Evolutionary conservation across 1,140 invertebrate genomes (phyloP), one percentile per base, ranked within the genome.

Genomic region (Sipha flava): DNA sequence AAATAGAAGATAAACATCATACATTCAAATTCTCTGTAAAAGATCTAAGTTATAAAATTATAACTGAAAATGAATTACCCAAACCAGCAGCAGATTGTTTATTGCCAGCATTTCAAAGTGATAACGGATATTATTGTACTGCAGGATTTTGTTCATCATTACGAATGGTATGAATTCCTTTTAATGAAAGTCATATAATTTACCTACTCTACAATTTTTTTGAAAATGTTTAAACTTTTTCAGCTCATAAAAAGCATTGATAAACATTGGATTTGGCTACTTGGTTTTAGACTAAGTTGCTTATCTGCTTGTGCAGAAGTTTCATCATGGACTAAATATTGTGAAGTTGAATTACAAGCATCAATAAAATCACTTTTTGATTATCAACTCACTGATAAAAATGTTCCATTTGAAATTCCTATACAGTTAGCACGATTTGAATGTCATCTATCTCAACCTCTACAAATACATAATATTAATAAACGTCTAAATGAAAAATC

Each of bases 241-340:
- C 64, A 80, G 72, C 62, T 80, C 57, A 79, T 77, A 29, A 62
- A 77, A 43, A 59, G 47, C 54, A n/a, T 73, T 75, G 14, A 47
- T 26, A 81, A 81, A 73, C 57, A 81, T 7, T 75, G 79, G 43
- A 52, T 40, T 43, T 64, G 80, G 49, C 64, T 84, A 12, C 85
- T 95, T 21, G 93, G 94, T 3, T 95, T 95, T 83, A 89, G 93
- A 80, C 88, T 89, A 64, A 89, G 90, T 59, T 95, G 94, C 84
- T 86, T 96, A 2, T 87, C 92, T 81, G 92, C 93, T 12, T 94
- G 93, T 82, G 91, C 92, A 18, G 94, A 96, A 87, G 88, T 90
- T 1, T 96, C 95, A 9, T 87, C 93, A 34, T 97, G 95, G 95
- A 97, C 95, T 0, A 93, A 92, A 83, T 95, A 95, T 84, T 97